phyloP scores from a whole-genome alignment of 2,113 vertebrate genomes.

The Anarhynchus alexandrinus region DNA sequence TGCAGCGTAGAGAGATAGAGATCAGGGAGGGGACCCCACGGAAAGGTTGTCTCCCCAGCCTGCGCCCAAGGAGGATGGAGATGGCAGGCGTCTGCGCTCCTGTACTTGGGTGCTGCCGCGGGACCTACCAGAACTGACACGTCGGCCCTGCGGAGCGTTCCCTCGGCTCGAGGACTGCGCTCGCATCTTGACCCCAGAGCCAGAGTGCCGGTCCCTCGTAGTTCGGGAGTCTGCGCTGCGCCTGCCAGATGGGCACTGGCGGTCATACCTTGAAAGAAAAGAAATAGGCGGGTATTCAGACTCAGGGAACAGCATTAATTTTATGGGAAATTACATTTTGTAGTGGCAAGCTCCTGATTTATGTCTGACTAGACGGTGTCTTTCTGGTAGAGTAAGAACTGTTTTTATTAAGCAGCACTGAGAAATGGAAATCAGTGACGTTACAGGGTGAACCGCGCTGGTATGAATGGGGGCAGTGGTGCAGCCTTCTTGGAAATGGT shows the following conservation, averaged over 20 bases:
- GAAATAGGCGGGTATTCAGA: not conserved
- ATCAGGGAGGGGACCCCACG: not conserved
- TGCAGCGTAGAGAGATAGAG: not conserved
- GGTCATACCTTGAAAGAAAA: not conserved
- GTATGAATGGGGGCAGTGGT: not conserved
- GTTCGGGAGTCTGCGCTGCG: not conserved
- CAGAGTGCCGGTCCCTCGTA: not conserved
- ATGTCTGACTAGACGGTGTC: not conserved
- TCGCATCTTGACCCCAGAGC: not conserved
- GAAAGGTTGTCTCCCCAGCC: not conserved
- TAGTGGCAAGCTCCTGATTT: not conserved
- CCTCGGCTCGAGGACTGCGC: not conserved
- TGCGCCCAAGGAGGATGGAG: not conserved
- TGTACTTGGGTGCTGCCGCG: rapidly evolving
- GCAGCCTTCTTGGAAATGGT: conserved; percentile 6
- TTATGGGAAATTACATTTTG: not conserved
- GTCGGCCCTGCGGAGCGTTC: rapidly evolving
- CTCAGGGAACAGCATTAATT: not conserved
- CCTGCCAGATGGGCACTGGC: not conserved
- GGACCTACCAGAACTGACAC: not conserved
- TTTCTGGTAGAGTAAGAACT: not conserved
- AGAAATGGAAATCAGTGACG: not conserved
- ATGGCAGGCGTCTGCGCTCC: not conserved
- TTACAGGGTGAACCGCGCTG: not conserved
- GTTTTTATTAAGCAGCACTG: not conserved